A percentile compares a stretch with the other conserved stretches of the same genome.
Evolutionary conservation across 2,113 vertebrate genomes (phyloP).

Genomic region (Callipepla squamata): DNA sequence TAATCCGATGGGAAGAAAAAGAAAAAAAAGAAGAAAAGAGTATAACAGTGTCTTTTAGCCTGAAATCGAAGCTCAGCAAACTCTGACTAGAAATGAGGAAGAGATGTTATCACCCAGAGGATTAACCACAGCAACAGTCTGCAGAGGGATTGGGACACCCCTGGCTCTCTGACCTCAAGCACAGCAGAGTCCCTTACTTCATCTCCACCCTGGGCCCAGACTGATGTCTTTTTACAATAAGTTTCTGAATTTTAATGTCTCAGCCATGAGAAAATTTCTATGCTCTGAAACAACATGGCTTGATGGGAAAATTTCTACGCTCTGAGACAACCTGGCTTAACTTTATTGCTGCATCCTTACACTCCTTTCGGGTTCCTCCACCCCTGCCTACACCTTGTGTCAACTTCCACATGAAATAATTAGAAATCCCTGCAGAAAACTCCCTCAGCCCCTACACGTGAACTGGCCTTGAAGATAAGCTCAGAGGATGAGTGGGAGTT

Average conservation of each 20-base stretch:
- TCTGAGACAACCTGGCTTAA: neutral
- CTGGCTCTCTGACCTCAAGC: neutral
- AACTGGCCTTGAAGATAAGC: neutral
- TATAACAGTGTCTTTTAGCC: neutral
- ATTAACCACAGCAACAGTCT: neutral
- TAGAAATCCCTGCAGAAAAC: neutral
- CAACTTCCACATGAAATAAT: neutral
- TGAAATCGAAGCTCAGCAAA: constrained; percentile 22
- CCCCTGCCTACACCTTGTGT: neutral
- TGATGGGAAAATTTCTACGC: neutral
- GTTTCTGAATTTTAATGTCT: neutral
- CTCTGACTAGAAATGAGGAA: constrained; percentile 7
- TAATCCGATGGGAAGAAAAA: neutral
- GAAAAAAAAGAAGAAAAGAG: neutral
- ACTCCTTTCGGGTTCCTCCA: neutral
- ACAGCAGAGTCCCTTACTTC: neutral
- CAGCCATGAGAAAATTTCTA: neutral
- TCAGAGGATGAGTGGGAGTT: neutral
- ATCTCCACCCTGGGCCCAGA: neutral
- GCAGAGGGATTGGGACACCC: neutral
- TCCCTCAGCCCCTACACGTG: neutral
- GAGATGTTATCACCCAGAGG: neutral
- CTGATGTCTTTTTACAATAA: neutral
- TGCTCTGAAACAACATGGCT: neutral
- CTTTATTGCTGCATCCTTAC: neutral